Conservation (phyloP, 1,140 invertebrate genomes). For the Sitobion miscanthi region DNA sequence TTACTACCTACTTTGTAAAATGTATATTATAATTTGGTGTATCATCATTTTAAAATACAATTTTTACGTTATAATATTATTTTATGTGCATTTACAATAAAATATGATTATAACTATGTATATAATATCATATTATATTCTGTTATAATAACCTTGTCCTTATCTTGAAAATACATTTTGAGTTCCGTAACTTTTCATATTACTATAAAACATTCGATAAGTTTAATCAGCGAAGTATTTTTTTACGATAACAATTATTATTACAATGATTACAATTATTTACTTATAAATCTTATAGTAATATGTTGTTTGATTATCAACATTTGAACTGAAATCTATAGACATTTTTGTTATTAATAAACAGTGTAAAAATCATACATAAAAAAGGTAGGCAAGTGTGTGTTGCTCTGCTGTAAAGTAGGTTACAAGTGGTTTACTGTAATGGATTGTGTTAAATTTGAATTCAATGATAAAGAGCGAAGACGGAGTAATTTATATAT, state of each 20-base stretch:
- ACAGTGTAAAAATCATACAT: background rate
- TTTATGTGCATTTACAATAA: background rate
- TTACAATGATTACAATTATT: background rate
- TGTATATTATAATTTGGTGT: constrained; percentile 26
- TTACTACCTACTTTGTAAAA: constrained; percentile 12
- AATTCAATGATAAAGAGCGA: no score
- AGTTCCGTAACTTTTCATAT: constrained; percentile 7
- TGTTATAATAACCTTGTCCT: constrained; percentile 15
- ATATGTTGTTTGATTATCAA: background rate
- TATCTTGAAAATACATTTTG: constrained; percentile 21
- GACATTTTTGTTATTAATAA: background rate
- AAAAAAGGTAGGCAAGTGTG: no score
- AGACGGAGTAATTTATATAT: no score
- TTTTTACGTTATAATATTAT: background rate
- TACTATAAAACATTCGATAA: background rate
- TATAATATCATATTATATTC: background rate
- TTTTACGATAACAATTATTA: background rate
- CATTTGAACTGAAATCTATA: background rate
- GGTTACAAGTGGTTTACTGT: no score
- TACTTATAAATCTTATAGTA: background rate
- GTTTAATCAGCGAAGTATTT: background rate
- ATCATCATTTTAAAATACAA: background rate
- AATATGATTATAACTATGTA: background rate
- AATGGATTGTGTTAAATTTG: no score
- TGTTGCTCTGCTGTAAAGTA: no score